These are phyloP conservation scores for Gobio occitaniae DNA, from an alignment of 2,797 vertebrate species.

Conservation along the genomic window DNA sequence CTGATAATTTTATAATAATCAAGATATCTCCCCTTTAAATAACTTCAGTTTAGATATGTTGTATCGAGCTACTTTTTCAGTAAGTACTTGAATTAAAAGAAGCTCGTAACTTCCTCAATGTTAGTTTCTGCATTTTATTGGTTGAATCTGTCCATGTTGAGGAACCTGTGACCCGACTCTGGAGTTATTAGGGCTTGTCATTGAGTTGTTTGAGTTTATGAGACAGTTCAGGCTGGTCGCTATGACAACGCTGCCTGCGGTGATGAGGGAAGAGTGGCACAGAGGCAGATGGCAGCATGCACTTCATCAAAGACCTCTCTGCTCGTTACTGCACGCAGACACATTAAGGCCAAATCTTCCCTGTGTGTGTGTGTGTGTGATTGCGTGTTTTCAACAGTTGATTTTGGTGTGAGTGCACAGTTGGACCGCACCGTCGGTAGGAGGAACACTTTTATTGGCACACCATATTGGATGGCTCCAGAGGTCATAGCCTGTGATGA, in stretches of 20 bases:
- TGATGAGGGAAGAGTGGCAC: constrained; percentile 48
- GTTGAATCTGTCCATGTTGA: not conserved
- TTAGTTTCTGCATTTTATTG: not conserved
- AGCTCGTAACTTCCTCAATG: not conserved
- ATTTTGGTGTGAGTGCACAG: constrained; percentile 96
- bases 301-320: constrained; percentile 60
- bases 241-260: constrained; percentile 56
- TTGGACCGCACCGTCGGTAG: constrained; percentile 94
- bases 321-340: constrained; percentile 58
- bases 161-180: constrained; percentile 12
- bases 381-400: constrained; percentile 78
- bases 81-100: not conserved
- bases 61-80: not conserved
- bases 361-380: constrained; percentile 42
- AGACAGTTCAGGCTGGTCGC: constrained; percentile 52
- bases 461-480: constrained; percentile 98
- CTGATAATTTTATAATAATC: not conserved
- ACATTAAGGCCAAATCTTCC: constrained; percentile 58
- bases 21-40: not conserved
- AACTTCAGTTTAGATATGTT: not conserved
- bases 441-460: constrained; percentile 97
- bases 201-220: constrained; percentile 39
- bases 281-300: constrained; percentile 60
- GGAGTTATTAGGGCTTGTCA: constrained; percentile 34
- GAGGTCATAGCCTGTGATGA: constrained; percentile 98